These are phyloP conservation scores for Hyperoplus lanceolatus DNA, from an alignment of 2,797 vertebrate species.

Conservation along the genomic window DNA sequence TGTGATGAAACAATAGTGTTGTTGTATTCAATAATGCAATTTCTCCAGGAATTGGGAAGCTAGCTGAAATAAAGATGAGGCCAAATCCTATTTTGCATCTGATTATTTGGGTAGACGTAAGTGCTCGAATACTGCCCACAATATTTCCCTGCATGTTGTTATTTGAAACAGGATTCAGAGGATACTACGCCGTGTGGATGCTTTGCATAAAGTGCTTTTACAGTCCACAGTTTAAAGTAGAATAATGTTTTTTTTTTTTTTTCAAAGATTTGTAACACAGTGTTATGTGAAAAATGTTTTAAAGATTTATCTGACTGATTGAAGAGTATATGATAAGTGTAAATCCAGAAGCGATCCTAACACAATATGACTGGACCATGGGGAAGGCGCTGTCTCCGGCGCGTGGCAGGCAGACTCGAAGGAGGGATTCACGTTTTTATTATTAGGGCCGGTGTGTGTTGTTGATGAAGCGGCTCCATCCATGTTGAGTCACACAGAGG, in stretches of 20 bases:
- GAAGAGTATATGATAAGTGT: constrained; percentile 43
- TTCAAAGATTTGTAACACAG: neutral
- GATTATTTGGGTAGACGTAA: constrained; percentile 26
- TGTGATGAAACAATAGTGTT: constrained; percentile 69
- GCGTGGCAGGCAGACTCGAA: constrained; percentile 48
- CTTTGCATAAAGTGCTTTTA: constrained; percentile 7
- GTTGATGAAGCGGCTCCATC: constrained; percentile 69
- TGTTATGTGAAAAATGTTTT: constrained; percentile 4
- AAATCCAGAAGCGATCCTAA: constrained; percentile 55
- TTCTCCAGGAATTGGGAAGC: constrained; percentile 62
- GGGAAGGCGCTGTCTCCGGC: constrained; percentile 44
- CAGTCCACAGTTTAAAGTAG: constrained; percentile 9
- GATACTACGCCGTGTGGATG: constrained; percentile 6
- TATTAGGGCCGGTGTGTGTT: constrained; percentile 68
- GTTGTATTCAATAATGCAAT: constrained; percentile 73
- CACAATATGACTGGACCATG: constrained; percentile 51
- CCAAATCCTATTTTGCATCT: constrained; percentile 64
- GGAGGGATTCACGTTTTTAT: constrained; percentile 71
- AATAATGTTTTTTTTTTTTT: neutral
- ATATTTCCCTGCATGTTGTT: constrained; percentile 27
- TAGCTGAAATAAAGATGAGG: constrained; percentile 66
- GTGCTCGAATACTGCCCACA: constrained; percentile 21
- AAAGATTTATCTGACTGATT: constrained; percentile 24
- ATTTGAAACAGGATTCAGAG: constrained; percentile 11
- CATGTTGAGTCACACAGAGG: constrained; percentile 73